Percentiles rank a stretch among this genome's conserved stretches.
Evolutionary conservation across 2,797 vertebrate species (phyloP).

Genomic region (Sebastolobus altivelis): DNA sequence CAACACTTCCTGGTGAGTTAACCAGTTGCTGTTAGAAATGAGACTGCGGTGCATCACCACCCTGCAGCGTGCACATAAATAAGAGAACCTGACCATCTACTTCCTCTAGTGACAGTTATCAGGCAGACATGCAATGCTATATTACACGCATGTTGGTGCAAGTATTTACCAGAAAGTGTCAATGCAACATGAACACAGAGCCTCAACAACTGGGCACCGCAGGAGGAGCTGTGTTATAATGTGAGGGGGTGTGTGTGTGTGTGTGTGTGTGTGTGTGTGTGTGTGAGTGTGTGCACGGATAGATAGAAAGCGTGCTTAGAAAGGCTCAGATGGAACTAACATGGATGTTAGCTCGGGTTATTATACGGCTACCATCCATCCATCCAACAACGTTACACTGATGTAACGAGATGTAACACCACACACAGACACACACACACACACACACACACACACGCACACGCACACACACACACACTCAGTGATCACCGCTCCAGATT

Average conservation of each 20-base stretch:
- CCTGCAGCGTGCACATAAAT: not conserved
- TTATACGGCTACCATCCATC: too few species aligned
- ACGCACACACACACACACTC: too few species aligned
- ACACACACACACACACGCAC: too few species aligned
- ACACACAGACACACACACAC: too few species aligned
- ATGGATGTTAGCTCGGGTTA: slow-evolving; percentile 26
- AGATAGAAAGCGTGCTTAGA: slow-evolving; percentile 42
- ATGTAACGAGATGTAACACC: not conserved
- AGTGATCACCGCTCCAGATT: slow-evolving; percentile 37
- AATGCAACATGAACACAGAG: not conserved
- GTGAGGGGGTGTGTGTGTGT: slow-evolving; percentile 24
- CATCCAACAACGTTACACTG: not conserved
- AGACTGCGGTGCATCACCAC: not conserved
- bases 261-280: too few species aligned
- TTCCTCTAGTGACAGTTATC: slow-evolving; percentile 4
- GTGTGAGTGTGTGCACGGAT: too few species aligned
- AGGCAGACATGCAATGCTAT: not conserved
- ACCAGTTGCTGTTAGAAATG: not conserved
- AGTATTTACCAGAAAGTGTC: not conserved
- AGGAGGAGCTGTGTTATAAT: not conserved
- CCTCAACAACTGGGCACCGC: not conserved
- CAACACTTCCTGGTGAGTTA: not conserved
- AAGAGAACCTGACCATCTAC: not conserved
- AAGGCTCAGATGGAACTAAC: slow-evolving; percentile 38
- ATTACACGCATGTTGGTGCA: not conserved